Percentiles rank a stretch among this genome's conserved stretches.
Evolutionary conservation across 2,113 vertebrate species (phyloP).

Genomic region (Melanotaenia duboulayi): DNA sequence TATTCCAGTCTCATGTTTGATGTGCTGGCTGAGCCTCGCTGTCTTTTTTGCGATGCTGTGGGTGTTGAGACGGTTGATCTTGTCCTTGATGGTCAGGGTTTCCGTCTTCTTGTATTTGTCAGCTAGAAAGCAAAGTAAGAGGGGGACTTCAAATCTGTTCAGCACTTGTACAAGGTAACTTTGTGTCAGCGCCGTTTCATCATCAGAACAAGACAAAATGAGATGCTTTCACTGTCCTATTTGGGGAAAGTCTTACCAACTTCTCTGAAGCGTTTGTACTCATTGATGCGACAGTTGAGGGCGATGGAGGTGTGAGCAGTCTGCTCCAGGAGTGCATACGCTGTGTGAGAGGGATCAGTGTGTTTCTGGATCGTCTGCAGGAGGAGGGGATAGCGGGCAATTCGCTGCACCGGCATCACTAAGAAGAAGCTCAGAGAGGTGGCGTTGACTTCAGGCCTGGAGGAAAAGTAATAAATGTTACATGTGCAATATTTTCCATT

Average conservation of each 20-base stretch:
- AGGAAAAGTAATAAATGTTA: background rate
- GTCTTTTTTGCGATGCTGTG: slow-evolving; percentile 97
- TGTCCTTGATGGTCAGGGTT: slow-evolving; percentile 88
- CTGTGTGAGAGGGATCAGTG: slow-evolving; percentile 75
- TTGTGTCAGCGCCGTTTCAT: too few species aligned
- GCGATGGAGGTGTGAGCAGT: slow-evolving; percentile 83
- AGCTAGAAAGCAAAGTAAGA: slow-evolving; percentile 76
- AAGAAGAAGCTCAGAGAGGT: slow-evolving; percentile 92
- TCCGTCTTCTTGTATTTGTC: slow-evolving; percentile 92
- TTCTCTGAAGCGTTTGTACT: slow-evolving; percentile 95
- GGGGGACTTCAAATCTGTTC: slow-evolving; percentile 3
- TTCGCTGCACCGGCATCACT: slow-evolving; percentile 94
- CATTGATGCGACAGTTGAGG: slow-evolving; percentile 93
- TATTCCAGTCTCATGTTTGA: slow-evolving; percentile 93
- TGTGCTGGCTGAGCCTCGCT: slow-evolving; percentile 87
- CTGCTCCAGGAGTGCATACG: slow-evolving; percentile 81
- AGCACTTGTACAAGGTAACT: background rate
- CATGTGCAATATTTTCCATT: background rate
- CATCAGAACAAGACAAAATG: too few species aligned
- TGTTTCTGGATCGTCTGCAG: slow-evolving; percentile 94
- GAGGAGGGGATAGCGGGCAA: slow-evolving; percentile 93
- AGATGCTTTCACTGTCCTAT: rapidly evolving
- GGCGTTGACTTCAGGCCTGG: slow-evolving; percentile 88
- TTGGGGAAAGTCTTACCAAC: slow-evolving; percentile 85
- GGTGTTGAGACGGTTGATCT: slow-evolving; percentile 89